A percentile compares a stretch with the other conserved stretches of the same genome.
Evolutionary conservation across 2,888 invertebrate genomes (phyloP).

Genomic region (Caenorhabditis angaria): DNA sequence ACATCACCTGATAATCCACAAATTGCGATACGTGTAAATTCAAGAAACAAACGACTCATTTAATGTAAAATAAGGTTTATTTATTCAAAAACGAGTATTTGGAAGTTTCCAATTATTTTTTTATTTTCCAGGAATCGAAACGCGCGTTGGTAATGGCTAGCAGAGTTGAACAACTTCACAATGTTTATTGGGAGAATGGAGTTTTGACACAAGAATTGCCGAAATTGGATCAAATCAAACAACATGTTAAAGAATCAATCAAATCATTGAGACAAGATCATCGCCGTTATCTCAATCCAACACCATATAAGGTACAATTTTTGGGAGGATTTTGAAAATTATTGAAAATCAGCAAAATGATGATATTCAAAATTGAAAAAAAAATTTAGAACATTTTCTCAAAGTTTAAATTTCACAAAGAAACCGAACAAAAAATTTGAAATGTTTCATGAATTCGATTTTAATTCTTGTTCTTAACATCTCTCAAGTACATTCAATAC

Average conservation of each 20-base stretch:
- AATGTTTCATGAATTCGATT: too few species aligned
- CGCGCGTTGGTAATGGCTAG: slow-evolving; percentile 92
- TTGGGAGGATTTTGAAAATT: not conserved
- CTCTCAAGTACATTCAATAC: too few species aligned
- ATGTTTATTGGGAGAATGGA: slow-evolving; percentile 88
- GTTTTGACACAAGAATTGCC: slow-evolving; percentile 73
- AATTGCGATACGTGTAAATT: slow-evolving; percentile 84
- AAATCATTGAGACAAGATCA: slow-evolving; percentile 89
- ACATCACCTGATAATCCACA: slow-evolving; percentile 77
- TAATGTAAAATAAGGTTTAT: too few species aligned
- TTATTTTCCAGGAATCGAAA: slow-evolving; percentile 82
- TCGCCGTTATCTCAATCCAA: slow-evolving; percentile 93
- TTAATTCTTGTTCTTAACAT: too few species aligned
- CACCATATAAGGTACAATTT: slow-evolving; percentile 88
- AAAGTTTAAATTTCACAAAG: too few species aligned
- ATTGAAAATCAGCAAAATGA: too few species aligned
- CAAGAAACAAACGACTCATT: too few species aligned
- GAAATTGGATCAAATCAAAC: slow-evolving; percentile 76
- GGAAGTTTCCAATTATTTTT: too few species aligned
- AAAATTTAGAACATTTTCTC: too few species aligned
- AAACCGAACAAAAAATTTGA: too few species aligned
- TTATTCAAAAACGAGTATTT: too few species aligned
- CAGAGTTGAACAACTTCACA: slow-evolving; percentile 84
- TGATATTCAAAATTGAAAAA: too few species aligned
- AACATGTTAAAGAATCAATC: slow-evolving; percentile 75